Evolutionary conservation across 2,797 vertebrate genomes (phyloP), one percentile per base, ranked within the genome.

Genomic region (Echiichthys vipera): DNA sequence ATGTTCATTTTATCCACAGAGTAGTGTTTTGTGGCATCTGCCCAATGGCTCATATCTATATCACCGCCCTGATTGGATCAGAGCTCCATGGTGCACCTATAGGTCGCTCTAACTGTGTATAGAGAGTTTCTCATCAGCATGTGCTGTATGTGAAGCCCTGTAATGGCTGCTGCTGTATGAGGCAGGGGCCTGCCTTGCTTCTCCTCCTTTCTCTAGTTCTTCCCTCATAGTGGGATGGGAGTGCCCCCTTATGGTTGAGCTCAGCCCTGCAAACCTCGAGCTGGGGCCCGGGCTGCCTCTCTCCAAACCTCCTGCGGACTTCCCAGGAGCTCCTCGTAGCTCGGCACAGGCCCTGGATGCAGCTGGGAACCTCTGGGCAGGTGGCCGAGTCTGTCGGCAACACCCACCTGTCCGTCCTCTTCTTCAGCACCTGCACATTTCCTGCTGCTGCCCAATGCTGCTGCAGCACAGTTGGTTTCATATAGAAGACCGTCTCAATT

Each of bases 201-300:
- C 82, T 85, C 80, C 84, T 86, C 84, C 74, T 84, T 86, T 84
- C 82, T 83, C 86, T 76, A 74, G 47, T 88, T 87, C 88, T 87
- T 89, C 77, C 76, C 87, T 82, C 88, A 91, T 70, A 84, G 89
- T 94, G 90, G 91, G 81, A 86, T 91, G 91, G 91, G 88, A 94
- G 91, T 92, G 92, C 94, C 94, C 92, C 92, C 94, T 94, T 83
- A 94, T 94, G 94, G 94, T 89, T 87, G 88, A 91, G 86, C 84
- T 88, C 79, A 91, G 89, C 84, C 87, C 87, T 93, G 89, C 90
- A 91, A 86, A 84, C 74, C 69, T 69, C 0, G n/a, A 77, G 59
- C 62, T 15, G 77, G 87, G 80, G 62, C 71, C 58, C 27, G 47
- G 58, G 53, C 68, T 57, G 42, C 30, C 66, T 86, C 70, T 61